Base-by-base conservation (phyloP, 2,797 vertebrate genomes). In the Dermochelys coriacea region DNA sequence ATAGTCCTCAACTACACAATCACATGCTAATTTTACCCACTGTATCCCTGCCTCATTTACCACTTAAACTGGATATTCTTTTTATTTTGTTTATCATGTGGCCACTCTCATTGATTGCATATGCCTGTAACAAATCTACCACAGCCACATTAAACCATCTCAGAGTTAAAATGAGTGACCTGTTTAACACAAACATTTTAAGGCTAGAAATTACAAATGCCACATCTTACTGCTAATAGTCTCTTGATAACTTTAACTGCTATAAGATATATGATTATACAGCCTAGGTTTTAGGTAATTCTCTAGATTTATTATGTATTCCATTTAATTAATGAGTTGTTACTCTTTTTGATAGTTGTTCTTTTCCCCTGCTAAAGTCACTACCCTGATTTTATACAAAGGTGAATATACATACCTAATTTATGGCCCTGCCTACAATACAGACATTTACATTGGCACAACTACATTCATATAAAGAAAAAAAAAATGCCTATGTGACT, bases 181-280 rank as follows among this genome's bases (percentile, higher is more conserved):
- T 86, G 64, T 29, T 80, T 59, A 93, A 93, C 37, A 75, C 5
- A 71, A 3, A 47, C 34, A 87, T 80, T 41, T 93, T 74, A 90
- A 78, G 37, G 37, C 18, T 84, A 49, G 49, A 95, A 93, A 93
- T 87, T 91, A 81, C 12, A 59, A 59, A n/a, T 86, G 45, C 23
- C 84, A 18, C 34, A 82, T 61, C 29, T 27, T 78, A 19, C 31
- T 91, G 10, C 1, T 88, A 88, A 82, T 93, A 75, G 1, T 85
- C 91, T 94, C 31, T 84, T 94, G 61, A 68, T 85, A 51, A 89
- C 34, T 94, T 94, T 83, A 84, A 91, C 77, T 92, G 61, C 84
- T 92, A 68, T 31, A 78, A 89, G 37, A 86, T 74, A 79, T 5
- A 92, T 88, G 54, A 83, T 75, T 87, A 79, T 61, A 50, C 8